Evolutionary conservation across 2,113 vertebrate genomes (phyloP).

Genomic region (Amblyornis subalaris): DNA sequence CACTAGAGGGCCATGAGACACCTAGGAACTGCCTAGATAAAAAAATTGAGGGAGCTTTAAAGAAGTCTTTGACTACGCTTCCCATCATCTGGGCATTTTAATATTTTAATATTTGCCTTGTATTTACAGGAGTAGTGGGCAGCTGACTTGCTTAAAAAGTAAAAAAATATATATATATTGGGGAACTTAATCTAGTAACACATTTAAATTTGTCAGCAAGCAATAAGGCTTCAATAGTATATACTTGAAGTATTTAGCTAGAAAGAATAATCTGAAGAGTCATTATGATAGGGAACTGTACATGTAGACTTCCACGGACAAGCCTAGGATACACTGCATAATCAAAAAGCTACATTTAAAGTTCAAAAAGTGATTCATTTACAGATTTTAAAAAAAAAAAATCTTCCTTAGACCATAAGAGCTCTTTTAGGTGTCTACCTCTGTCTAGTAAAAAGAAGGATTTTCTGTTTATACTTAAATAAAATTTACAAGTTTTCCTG

Average conservation of each 20-base stretch:
- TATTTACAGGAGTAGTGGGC: conserved; percentile 26
- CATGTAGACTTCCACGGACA: neutral
- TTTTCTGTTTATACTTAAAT: neutral
- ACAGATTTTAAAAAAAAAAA: neutral
- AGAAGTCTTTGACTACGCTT: conserved; percentile 56
- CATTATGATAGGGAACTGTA: neutral
- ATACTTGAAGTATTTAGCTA: neutral
- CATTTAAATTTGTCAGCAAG: conserved; percentile 20
- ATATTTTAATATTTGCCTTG: neutral
- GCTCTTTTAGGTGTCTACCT: neutral
- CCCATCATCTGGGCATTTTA: conserved; percentile 42
- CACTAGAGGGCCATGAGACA: conserved; percentile 74
- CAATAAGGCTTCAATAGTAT: neutral
- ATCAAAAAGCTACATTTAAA: conserved; percentile 5
- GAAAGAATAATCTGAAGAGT: neutral
- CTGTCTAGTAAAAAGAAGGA: neutral
- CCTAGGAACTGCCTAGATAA: conserved; percentile 72
- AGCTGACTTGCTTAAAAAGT: conserved; percentile 16
- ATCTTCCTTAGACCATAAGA: neutral
- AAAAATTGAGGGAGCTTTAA: conserved; percentile 73
- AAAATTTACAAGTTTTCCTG: neutral
- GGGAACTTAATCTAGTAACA: neutral
- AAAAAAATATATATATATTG: too few relatives aligned
- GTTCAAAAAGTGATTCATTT: neutral
- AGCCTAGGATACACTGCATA: neutral